phyloP scores from a whole-genome alignment of 1,140 invertebrate species.

The Drosophila lacertosa region DNA sequence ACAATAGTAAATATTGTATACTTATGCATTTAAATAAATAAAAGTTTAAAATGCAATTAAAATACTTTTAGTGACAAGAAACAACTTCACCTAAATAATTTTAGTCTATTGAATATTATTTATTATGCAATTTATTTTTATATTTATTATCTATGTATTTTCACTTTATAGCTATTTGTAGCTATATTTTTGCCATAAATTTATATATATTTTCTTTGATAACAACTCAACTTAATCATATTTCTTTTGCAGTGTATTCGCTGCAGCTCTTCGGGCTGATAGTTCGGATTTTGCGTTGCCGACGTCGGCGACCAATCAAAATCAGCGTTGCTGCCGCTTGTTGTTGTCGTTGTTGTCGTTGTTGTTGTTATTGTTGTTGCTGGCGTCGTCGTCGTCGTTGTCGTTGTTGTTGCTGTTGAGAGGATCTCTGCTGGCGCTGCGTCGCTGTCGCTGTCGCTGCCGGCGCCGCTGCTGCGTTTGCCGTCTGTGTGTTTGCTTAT shows the following conservation, averaged over 20 bases:
- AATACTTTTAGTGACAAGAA: too few species aligned
- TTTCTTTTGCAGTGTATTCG: constrained; percentile 57
- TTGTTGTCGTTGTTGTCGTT: constrained; percentile 20
- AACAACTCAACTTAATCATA: neutral
- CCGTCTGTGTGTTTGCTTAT: constrained; percentile 14
- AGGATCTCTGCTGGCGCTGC: constrained; percentile 58
- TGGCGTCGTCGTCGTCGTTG: constrained; percentile 35
- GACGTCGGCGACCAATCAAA: constrained; percentile 70
- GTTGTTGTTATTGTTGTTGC: constrained; percentile 34
- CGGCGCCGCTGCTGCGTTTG: constrained; percentile 27
- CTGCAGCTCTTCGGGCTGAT: constrained; percentile 52
- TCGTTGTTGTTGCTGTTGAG: constrained; percentile 32
- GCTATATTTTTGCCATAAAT: too few species aligned
- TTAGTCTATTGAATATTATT: too few species aligned
- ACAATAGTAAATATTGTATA: too few species aligned
- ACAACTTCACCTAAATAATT: too few species aligned
- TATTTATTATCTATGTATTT: too few species aligned
- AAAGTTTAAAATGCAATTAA: too few species aligned
- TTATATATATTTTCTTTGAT: too few species aligned
- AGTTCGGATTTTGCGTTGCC: constrained; percentile 55
- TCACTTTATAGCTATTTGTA: too few species aligned
- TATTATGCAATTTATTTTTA: too few species aligned
- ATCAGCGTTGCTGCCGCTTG: constrained; percentile 31
- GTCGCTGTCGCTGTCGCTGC: constrained; percentile 40
- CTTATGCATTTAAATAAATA: too few species aligned